These are phyloP conservation scores for Thysanoteuthis rhombus DNA, from an alignment of 2,888 invertebrate genomes.

Conservation along the genomic window DNA sequence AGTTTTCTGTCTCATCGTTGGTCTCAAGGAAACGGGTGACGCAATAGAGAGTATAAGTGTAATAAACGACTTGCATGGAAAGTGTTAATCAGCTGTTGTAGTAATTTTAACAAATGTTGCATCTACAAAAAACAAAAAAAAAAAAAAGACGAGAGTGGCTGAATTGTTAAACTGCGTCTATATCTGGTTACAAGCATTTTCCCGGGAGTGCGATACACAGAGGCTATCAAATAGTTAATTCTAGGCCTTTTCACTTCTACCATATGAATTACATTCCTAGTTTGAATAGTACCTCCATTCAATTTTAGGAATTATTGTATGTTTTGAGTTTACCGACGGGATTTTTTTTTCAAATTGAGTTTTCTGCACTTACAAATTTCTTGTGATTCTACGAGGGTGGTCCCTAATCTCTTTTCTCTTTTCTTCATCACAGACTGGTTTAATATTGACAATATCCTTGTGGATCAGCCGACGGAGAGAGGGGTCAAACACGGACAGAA, in stretches of 20 bases:
- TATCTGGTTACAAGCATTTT: neutral
- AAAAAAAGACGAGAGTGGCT: neutral
- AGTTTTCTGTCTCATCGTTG: too few relatives aligned
- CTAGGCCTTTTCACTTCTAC: neutral
- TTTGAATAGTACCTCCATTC: neutral
- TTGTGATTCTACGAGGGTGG: too few relatives aligned
- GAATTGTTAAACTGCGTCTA: neutral
- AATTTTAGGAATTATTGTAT: neutral
- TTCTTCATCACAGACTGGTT: too few relatives aligned
- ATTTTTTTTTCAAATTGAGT: neutral
- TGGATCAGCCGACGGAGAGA: too few relatives aligned
- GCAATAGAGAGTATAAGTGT: too few relatives aligned
- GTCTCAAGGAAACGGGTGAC: too few relatives aligned
- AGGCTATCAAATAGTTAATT: neutral
- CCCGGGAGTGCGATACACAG: neutral
- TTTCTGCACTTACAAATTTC: neutral
- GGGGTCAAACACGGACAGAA: too few relatives aligned
- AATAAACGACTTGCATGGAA: too few relatives aligned
- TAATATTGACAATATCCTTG: too few relatives aligned
- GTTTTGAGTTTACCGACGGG: neutral
- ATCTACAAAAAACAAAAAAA: neutral
- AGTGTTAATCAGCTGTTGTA: neutral
- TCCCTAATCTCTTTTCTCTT: too few relatives aligned
- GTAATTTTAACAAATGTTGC: neutral
- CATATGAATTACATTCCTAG: neutral